Conservation (phyloP, 2,797 vertebrate genomes). For the Anniella stebbinsi region DNA sequence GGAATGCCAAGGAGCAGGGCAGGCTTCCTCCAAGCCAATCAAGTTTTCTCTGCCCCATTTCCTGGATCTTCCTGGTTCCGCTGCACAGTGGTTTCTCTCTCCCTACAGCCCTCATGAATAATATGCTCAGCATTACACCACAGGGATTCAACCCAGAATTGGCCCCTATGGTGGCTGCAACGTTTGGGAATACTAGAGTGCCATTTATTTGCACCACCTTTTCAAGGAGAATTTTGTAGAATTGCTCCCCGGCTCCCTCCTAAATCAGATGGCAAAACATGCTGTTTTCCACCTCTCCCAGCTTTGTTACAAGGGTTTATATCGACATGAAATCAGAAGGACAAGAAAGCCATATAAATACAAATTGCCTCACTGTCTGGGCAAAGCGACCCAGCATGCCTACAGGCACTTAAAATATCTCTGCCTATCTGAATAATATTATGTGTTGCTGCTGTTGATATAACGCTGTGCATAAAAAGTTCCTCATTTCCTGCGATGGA, state of each 20-base stretch:
- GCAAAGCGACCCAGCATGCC: not conserved
- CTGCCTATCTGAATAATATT: conserved; percentile 7
- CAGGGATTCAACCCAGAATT: not conserved
- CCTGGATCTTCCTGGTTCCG: not conserved
- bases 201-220: not conserved
- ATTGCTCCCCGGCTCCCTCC: not conserved
- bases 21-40: too few species aligned
- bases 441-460: conserved; percentile 8
- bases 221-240: conserved; percentile 42
- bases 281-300: not conserved
- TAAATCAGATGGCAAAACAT: not conserved
- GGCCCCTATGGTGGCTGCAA: not conserved
- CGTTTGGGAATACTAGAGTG: not conserved
- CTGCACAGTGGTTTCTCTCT: not conserved
- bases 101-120: not conserved
- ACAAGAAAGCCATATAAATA: conserved; percentile 1
- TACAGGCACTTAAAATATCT: conserved; percentile 28
- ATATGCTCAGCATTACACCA: not conserved
- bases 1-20: not conserved
- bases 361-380: conserved; percentile 2
- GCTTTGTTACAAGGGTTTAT: conserved; percentile 20
- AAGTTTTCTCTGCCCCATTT: not conserved
- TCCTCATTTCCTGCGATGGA: not conserved
- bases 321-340: conserved; percentile 28
- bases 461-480: conserved; percentile 26